Conservation (phyloP, 2,113 vertebrate genomes). For the Rhinopithecus roxellana region DNA sequence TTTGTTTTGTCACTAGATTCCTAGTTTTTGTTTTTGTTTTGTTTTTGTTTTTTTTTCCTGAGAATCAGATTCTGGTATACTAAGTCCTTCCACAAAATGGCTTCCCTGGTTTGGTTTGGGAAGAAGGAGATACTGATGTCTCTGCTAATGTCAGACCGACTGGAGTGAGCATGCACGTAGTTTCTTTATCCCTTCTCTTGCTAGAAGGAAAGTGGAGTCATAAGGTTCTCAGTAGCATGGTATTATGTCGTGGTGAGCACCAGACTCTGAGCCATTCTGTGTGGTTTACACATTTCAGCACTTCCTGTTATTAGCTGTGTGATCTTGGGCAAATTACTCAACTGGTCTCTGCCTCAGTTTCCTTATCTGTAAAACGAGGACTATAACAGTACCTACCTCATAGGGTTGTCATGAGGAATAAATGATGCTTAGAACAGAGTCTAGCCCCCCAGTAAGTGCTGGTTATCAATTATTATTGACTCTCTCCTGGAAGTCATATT, state of each 20-base stretch:
- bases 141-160: not conserved
- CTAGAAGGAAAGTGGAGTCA: not conserved
- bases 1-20: conserved; percentile 21
- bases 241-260: not conserved
- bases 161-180: not conserved
- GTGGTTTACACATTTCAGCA: not conserved
- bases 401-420: not conserved
- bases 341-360: not conserved
- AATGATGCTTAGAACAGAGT: not conserved
- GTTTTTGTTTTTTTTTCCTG: not conserved
- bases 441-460: not conserved
- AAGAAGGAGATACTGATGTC: not conserved
- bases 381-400: not conserved
- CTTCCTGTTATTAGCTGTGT: not conserved
- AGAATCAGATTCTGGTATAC: not conserved
- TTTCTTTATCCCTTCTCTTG: not conserved
- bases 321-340: not conserved
- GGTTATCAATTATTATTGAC: not conserved
- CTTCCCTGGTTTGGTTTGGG: not conserved
- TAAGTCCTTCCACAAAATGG: not conserved
- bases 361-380: not conserved
- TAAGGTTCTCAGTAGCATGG: not conserved
- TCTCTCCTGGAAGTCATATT: not conserved
- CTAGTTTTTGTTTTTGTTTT: not conserved
- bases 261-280: not conserved